phyloP scores from a whole-genome alignment of 2,113 vertebrate species.

The Elanoides forficatus region DNA sequence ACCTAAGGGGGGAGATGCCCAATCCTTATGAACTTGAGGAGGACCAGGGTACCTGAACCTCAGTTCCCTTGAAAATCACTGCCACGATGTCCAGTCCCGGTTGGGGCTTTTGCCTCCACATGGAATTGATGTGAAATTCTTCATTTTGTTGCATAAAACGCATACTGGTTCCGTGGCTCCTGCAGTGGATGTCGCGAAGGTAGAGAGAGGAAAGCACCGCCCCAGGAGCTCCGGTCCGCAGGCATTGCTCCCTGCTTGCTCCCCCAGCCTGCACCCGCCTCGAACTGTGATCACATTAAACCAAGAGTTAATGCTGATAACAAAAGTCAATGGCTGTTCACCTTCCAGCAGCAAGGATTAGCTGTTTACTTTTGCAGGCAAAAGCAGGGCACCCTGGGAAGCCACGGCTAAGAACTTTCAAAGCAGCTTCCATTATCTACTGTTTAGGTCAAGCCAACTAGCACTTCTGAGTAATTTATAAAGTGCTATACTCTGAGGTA shows the following conservation, averaged over 20 bases:
- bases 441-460: constrained; percentile 91
- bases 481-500: constrained; percentile 94
- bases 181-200: rapidly evolving
- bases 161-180: neutral
- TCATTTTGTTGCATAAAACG: rapidly evolving
- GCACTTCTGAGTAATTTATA: constrained; percentile 97
- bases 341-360: constrained; percentile 16
- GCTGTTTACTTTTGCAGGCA: neutral
- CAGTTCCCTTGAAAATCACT: neutral
- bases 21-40: neutral
- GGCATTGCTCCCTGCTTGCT: neutral
- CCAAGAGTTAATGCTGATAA: neutral
- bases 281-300: neutral
- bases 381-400: constrained; percentile 40
- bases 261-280: constrained; percentile 13
- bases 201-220: neutral
- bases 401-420: constrained; percentile 65
- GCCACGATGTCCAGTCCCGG: neutral
- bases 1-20: neutral
- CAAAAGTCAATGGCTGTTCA: neutral
- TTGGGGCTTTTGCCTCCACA: rapidly evolving
- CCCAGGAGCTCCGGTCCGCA: neutral
- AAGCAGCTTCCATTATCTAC: constrained; percentile 78
- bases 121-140: rapidly evolving
- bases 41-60: neutral